Evolutionary conservation across 2,888 invertebrate species (phyloP).

Genomic region (Limnephilus auricula): DNA sequence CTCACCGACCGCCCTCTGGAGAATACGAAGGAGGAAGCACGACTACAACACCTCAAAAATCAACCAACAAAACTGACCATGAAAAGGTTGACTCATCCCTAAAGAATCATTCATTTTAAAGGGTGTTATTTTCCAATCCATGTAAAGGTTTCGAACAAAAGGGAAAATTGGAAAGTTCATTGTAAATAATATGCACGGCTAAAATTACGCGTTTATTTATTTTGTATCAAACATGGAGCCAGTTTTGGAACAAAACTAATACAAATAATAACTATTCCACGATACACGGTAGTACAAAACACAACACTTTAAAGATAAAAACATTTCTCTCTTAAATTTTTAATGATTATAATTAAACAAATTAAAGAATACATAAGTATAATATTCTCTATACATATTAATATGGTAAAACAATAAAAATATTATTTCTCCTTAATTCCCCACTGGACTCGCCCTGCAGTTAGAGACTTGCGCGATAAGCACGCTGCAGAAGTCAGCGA

Average conservation of each 20-base stretch:
- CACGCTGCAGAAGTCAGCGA: not conserved
- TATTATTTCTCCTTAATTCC: constrained; percentile 33
- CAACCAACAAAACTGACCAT: not conserved
- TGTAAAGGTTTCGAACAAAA: not conserved
- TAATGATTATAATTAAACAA: constrained; percentile 63
- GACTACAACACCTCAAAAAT: no score
- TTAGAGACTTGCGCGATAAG: not conserved
- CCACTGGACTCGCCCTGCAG: not conserved
- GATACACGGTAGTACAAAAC: constrained; percentile 66
- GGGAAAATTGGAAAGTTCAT: not conserved
- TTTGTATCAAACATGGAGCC: constrained; percentile 66
- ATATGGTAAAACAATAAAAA: constrained; percentile 64
- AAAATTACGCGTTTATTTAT: constrained; percentile 65
- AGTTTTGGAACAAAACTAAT: constrained; percentile 62
- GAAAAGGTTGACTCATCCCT: not conserved
- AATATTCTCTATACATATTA: constrained; percentile 58
- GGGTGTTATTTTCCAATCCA: not conserved
- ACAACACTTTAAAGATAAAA: constrained; percentile 66
- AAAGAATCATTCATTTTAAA: not conserved
- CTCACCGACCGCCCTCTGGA: not conserved
- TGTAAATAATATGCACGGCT: constrained; percentile 45
- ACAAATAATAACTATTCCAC: constrained; percentile 64
- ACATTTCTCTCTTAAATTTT: constrained; percentile 63
- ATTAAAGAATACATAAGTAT: constrained; percentile 62
- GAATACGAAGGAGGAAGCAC: not conserved